Evolutionary conservation across 2,797 vertebrate genomes (phyloP).

Genomic region (Furcifer pardalis): DNA sequence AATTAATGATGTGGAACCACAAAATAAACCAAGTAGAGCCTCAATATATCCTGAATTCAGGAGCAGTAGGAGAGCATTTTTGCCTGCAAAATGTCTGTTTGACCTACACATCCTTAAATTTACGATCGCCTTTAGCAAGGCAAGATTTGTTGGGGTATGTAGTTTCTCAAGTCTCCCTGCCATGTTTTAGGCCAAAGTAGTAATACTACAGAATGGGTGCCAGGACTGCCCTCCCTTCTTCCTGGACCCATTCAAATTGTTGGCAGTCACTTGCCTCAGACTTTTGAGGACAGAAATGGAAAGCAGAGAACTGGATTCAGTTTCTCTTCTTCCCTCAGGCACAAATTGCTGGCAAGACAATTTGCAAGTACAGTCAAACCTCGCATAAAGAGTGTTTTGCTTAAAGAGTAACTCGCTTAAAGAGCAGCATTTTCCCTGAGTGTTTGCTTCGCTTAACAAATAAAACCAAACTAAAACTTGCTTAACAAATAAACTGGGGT

Average conservation of each 20-base stretch:
- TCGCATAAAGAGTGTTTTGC: too few relatives aligned
- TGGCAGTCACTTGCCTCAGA: neutral
- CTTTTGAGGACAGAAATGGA: neutral
- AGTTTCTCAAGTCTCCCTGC: neutral
- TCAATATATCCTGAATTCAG: too few relatives aligned
- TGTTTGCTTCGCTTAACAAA: too few relatives aligned
- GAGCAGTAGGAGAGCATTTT: neutral
- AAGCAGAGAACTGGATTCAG: neutral
- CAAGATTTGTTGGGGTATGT: neutral
- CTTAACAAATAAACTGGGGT: too few relatives aligned
- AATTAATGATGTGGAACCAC: too few relatives aligned
- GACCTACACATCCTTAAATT: neutral
- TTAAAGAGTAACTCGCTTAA: too few relatives aligned
- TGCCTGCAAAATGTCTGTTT: neutral
- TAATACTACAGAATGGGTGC: neutral
- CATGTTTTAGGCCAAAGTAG: neutral
- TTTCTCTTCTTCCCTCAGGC: neutral
- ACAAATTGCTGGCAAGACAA: neutral
- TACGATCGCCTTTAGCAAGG: neutral
- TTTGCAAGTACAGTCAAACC: too few relatives aligned
- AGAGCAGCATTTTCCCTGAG: too few relatives aligned
- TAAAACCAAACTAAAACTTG: too few relatives aligned
- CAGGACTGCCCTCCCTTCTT: neutral
- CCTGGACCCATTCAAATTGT: neutral
- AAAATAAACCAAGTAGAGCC: too few relatives aligned